Evolutionary conservation across 2,113 vertebrate species (phyloP).

Genomic region (Lipophrys pholis): DNA sequence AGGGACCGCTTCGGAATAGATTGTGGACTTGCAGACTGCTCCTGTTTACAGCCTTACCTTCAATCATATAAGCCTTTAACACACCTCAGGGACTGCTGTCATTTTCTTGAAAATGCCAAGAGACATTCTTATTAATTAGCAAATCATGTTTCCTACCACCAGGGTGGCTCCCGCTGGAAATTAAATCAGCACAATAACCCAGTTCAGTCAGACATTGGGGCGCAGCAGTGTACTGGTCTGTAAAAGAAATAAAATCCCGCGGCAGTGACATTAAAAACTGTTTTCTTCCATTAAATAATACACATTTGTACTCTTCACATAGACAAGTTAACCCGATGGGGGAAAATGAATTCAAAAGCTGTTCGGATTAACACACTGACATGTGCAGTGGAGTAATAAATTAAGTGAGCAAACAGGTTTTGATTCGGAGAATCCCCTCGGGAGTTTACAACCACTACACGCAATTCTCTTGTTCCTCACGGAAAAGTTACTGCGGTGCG

Average conservation of each 20-base stretch:
- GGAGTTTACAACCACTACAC: not conserved
- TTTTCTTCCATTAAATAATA: not conserved
- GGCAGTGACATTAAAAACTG: constrained; percentile 2
- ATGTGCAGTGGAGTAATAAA: constrained; percentile 24
- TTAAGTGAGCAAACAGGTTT: not conserved
- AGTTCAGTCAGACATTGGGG: constrained; percentile 65
- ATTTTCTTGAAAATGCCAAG: constrained; percentile 69
- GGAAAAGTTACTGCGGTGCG: not conserved
- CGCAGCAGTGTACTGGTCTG: constrained; percentile 13
- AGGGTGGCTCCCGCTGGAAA: constrained; percentile 73
- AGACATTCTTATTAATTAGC: constrained; percentile 79
- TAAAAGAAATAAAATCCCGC: constrained; percentile 22
- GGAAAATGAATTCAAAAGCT: not conserved
- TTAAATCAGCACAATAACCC: constrained; percentile 77
- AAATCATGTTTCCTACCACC: constrained; percentile 66
- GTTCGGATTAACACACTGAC: not conserved
- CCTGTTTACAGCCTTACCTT: constrained; percentile 61
- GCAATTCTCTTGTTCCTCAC: not conserved
- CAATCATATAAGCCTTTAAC: constrained; percentile 59
- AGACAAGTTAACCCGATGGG: not conserved
- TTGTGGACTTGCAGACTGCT: not conserved
- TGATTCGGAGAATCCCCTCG: constrained; percentile 1
- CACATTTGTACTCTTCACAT: not conserved
- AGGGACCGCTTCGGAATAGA: too few relatives aligned
- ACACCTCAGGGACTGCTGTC: constrained; percentile 49